Evolutionary conservation across 2,888 invertebrate species (phyloP), one percentile per base, ranked within the genome.

Genomic region (Incurvaria masculella): DNA sequence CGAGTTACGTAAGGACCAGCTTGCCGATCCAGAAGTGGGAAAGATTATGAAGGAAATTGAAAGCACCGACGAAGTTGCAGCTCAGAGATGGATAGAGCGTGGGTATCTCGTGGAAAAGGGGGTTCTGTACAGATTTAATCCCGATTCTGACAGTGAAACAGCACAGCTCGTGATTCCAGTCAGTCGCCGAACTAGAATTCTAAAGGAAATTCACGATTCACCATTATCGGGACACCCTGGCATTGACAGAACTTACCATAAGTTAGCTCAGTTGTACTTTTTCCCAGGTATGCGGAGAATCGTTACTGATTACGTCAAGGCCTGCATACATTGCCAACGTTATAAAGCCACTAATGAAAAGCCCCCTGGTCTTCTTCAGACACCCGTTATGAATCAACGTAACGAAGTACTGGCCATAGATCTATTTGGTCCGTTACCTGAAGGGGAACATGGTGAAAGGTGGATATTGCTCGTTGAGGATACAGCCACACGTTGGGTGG

Each of bases 41-140:
- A 55, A 56, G 20, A 56, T 59, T 14, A 52, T 58, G 19, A 18
- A 50, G 2, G 57, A 53, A 3, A 38, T 58, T 2, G 58, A 58
- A 49, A 33, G 23, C 20, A 17, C 10, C 3, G 47, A 53, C 14
- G 14, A 33, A 8, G 3, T 14, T 3, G 33, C 4, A 14, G 8
- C 33, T 3, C 33, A 33, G 4, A 39, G 43, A 10, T 50, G 50
- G 50, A n/a, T 19, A 2, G 48, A 50, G 8, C 26, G 46, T 14
- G 50, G 50, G 10, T 50, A 48, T 18, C 1, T 42, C 14, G 43
- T 48, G 40, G 11, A 11, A 2, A 45, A 46, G 19, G 50, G 50
- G 11, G 44, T 50, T 0, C 39, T 50, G 2, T 50, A 48, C 44
- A 18, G 46, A 2, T 23, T 14, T 1, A 14, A 43, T 16, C 50